Percentiles rank a stretch among this genome's conserved stretches.
Evolutionary conservation across 2,888 invertebrate genomes (phyloP).

Genomic region (Oscheius sp.): DNA sequence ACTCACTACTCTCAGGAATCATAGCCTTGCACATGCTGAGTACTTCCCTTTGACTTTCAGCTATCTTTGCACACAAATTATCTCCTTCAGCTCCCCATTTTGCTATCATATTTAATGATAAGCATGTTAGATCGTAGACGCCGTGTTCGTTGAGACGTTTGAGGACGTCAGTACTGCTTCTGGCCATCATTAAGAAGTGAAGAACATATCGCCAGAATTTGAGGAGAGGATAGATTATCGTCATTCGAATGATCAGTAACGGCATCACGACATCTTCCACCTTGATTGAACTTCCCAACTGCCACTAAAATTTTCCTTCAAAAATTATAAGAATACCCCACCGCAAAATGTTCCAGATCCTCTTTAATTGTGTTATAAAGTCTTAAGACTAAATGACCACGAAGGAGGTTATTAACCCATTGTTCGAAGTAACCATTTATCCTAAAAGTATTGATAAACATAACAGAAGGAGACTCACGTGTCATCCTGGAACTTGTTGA

Average conservation of each 20-base stretch:
- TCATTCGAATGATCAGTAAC: neutral
- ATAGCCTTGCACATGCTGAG: neutral
- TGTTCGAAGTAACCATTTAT: constrained; percentile 9
- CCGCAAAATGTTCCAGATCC: constrained; percentile 5
- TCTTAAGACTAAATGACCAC: neutral
- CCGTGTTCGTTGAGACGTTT: neutral
- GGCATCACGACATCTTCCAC: neutral
- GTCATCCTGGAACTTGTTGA: constrained; percentile 10
- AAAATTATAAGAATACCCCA: neutral
- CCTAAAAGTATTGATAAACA: neutral
- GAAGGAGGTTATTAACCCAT: neutral
- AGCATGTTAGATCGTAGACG: neutral
- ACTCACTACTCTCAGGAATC: neutral
- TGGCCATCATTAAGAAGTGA: neutral
- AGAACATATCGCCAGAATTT: constrained; percentile 9
- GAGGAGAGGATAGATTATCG: constrained; percentile 5
- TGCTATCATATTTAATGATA: neutral
- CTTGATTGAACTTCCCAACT: neutral
- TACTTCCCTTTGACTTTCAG: neutral
- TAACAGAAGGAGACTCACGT: neutral
- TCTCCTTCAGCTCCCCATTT: neutral
- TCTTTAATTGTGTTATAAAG: neutral
- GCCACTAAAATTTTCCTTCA: neutral
- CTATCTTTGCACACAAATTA: neutral
- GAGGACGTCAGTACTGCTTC: neutral